These are phyloP conservation scores for Cirrhinus molitorella DNA, from an alignment of 2,797 vertebrate species.

Conservation along the genomic window DNA sequence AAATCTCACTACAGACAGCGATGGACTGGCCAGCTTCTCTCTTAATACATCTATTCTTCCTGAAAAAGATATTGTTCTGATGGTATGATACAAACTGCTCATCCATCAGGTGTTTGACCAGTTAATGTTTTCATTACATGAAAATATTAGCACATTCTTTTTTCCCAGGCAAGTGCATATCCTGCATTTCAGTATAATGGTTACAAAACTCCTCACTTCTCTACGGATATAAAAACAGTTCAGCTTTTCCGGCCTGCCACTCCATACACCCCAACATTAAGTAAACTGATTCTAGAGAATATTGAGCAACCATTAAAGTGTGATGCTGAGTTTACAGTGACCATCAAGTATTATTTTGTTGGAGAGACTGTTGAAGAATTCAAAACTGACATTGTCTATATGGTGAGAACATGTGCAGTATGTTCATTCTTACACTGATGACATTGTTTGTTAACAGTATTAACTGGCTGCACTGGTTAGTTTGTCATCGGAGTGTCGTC, in stretches of 20 bases:
- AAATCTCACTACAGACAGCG: constrained; percentile 71
- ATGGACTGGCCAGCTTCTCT: constrained; percentile 71
- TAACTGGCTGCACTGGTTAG: neutral
- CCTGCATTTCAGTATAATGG: accelerated
- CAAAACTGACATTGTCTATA: constrained; percentile 66
- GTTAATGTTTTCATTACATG: neutral
- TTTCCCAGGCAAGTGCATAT: neutral
- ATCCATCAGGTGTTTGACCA: neutral
- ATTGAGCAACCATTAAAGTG: constrained; percentile 65
- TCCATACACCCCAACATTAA: constrained; percentile 61
- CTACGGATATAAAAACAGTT: accelerated
- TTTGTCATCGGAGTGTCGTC: neutral
- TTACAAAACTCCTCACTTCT: constrained; percentile 13
- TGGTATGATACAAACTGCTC: neutral
- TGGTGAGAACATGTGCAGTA: constrained; percentile 67
- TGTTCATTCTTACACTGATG: too few relatives aligned
- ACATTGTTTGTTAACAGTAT: neutral
- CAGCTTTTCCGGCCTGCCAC: constrained; percentile 20
- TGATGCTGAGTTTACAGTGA: constrained; percentile 54
- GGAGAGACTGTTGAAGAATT: constrained; percentile 59
- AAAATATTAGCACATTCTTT: neutral
- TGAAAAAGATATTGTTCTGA: constrained; percentile 37
- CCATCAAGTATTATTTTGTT: constrained; percentile 67
- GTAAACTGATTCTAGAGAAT: constrained; percentile 64
- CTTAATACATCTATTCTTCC: constrained; percentile 48